phyloP scores from a whole-genome alignment of 1,140 invertebrate species.

The Dinoponera quadriceps region DNA sequence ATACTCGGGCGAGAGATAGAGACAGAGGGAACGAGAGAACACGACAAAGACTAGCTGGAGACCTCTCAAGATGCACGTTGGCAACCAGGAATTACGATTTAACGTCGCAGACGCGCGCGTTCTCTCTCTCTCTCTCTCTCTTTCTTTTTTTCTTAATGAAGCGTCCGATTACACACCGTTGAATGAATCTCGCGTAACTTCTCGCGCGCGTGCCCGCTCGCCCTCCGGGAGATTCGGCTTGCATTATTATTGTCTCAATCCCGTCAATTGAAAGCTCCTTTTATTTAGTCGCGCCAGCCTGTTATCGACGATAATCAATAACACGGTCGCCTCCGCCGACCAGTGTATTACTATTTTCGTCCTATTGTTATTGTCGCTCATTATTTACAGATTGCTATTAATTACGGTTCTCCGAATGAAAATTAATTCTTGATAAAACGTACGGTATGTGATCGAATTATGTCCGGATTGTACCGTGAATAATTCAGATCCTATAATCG shows the following conservation, averaged over 20 bases:
- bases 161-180: no score
- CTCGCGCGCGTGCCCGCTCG: not conserved
- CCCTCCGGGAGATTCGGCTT: conserved; percentile 18
- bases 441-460: conserved; percentile 52
- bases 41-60: not conserved
- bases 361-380: conserved; percentile 57
- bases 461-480: conserved; percentile 52
- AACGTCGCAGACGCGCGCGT: not conserved
- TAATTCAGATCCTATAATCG: conserved; percentile 59
- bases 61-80: not conserved
- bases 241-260: conserved; percentile 9
- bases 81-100: conserved; percentile 36
- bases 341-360: conserved; percentile 47
- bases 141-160: no score
- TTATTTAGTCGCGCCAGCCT: not conserved
- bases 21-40: not conserved
- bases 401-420: conserved; percentile 58
- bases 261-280: conserved; percentile 13
- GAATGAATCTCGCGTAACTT: conserved; percentile 13
- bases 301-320: conserved; percentile 49
- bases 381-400: conserved; percentile 60
- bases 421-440: conserved; percentile 63
- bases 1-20: conserved; percentile 22
- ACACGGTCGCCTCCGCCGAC: conserved; percentile 6
- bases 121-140: no score